Conservation (phyloP, 2,888 invertebrate genomes). For the Laothoe populi region DNA sequence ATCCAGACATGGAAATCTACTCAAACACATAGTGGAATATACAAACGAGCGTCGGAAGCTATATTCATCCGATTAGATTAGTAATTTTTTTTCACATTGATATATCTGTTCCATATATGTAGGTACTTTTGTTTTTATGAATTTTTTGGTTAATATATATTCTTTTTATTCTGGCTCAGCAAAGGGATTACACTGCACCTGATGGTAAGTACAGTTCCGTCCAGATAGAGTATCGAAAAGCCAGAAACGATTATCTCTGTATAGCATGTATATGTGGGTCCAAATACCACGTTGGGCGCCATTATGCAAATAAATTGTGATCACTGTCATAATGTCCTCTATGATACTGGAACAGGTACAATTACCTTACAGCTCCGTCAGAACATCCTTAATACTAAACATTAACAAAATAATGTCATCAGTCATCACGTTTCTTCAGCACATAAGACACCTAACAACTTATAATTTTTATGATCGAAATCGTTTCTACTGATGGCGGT, state of each 20-base stretch:
- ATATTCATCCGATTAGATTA: background rate
- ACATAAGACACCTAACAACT: background rate
- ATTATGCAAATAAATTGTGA: background rate
- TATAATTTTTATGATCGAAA: slow-evolving; percentile 12
- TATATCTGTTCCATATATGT: background rate
- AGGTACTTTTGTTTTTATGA: background rate
- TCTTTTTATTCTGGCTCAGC: too few species aligned
- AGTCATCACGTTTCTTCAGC: background rate
- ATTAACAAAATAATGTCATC: too few species aligned
- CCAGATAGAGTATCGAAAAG: too few species aligned
- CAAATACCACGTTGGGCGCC: slow-evolving; percentile 23
- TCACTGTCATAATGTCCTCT: background rate
- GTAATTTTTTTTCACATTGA: background rate
- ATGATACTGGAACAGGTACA: too few species aligned
- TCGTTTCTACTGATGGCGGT: slow-evolving; percentile 1
- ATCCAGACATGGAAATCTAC: slow-evolving; percentile 17
- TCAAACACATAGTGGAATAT: slow-evolving; percentile 9
- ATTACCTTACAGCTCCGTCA: too few species aligned
- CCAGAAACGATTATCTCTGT: background rate
- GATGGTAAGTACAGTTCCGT: too few species aligned
- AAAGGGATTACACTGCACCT: too few species aligned
- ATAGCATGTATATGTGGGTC: background rate
- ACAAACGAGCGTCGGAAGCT: background rate
- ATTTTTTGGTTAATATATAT: too few species aligned
- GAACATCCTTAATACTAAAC: too few species aligned